phyloP scores from a whole-genome alignment of 1,140 invertebrate genomes.

The Drosophila ogumai region DNA sequence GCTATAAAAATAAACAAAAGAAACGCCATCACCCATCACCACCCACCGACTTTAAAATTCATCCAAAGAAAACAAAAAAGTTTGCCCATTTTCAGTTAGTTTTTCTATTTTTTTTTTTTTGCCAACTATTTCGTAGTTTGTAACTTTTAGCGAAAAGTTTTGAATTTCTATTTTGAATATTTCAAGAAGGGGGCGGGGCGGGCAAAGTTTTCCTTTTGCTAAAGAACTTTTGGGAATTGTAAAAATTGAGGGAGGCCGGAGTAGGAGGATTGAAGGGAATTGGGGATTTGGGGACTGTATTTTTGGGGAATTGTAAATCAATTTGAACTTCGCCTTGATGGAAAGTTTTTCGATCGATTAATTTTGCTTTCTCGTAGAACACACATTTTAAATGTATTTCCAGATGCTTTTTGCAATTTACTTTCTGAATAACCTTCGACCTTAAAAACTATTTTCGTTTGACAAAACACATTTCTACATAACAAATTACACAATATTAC shows the following conservation, averaged over 20 bases:
- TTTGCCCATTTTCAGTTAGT: slow-evolving; percentile 28
- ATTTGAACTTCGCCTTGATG: slow-evolving; percentile 33
- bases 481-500: background rate
- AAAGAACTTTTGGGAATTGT: slow-evolving; percentile 9
- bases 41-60: slow-evolving; percentile 25
- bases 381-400: background rate
- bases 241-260: background rate
- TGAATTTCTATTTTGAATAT: slow-evolving; percentile 50
- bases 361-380: background rate
- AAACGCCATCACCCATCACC: background rate
- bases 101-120: background rate
- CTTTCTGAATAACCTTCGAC: background rate
- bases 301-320: slow-evolving; percentile 43
- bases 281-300: slow-evolving; percentile 20
- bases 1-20: slow-evolving; percentile 48
- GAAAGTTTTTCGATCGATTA: slow-evolving; percentile 31
- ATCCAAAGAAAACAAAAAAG: slow-evolving; percentile 9
- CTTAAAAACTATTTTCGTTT: background rate
- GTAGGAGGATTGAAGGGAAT: background rate
- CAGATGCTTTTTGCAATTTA: slow-evolving; percentile 8
- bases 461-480: background rate
- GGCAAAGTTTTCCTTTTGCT: slow-evolving; percentile 3
- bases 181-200: slow-evolving; percentile 15
- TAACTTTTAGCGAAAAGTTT: slow-evolving; percentile 45
- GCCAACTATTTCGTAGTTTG: slow-evolving; percentile 45